Base-by-base conservation (phyloP, 2,797 vertebrate genomes). In the Mus caroli region DNA sequence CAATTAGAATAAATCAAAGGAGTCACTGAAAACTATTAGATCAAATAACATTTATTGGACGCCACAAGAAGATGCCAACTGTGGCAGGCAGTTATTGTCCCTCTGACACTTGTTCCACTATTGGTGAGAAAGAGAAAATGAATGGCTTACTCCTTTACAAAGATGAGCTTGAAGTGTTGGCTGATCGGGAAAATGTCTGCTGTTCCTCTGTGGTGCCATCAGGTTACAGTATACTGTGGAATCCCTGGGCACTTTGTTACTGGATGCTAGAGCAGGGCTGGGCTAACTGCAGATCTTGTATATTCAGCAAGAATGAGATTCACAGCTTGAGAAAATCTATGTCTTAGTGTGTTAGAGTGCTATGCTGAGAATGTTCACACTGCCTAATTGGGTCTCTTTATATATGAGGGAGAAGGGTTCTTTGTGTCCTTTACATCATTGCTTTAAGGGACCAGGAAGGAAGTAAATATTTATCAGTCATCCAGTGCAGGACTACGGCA, bases 311-410 rank as follows among this genome's bases (percentile, higher is more conserved):
- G 52, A 91, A 64, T 37, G 17, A 37, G 54, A 89, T 80, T 76
- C 50, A 28, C 56, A 40, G 62, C 43, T 92, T 95, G 76, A 67
- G 88, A 80, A 93, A 86, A 31, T 60, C 17, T 67, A 85, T 50
- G 20, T 19, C 92, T 22, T 77, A 28, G 26, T 75, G n/a, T n/a
- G 1, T 77, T 88, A 82, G 64, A 37, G 88, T 84, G 28, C 50
- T 60, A 20, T 79, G 62, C 80, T 60, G 84, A 56, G 83, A 82
- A 67, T 60, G 20, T 71, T 79, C 64, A 40, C 58, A 50, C 11
- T 80, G 34, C 43, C 46, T 52, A 50, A 37, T 67, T 40, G 2
- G 6, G 6, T 76, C 19, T 71, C 22, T 58, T 78, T 75, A 24
- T 76, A 24, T 22, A 43, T 79, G 34, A 67, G 6, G 46, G 7